Evolutionary conservation across 2,797 vertebrate species (phyloP).

Genomic region (Melanotaenia boesemani): DNA sequence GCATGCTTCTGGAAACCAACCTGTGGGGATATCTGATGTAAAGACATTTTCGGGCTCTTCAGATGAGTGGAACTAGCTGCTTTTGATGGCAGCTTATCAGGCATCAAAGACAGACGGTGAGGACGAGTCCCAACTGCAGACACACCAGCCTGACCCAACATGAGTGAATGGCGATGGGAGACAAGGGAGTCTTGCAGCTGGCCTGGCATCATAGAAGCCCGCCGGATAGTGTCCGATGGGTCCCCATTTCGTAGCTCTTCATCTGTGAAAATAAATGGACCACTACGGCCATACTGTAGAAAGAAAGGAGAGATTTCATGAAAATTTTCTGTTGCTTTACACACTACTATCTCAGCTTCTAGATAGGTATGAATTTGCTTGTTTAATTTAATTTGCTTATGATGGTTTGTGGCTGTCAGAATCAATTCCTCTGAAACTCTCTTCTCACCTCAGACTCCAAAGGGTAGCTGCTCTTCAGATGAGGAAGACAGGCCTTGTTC

Average conservation of each 20-base stretch:
- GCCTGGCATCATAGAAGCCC: slow-evolving; percentile 86
- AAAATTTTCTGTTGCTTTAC: neutral
- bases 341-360: neutral
- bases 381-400: neutral
- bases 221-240: slow-evolving; percentile 89
- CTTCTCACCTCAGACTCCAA: slow-evolving; percentile 88
- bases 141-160: slow-evolving; percentile 71
- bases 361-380: too few species aligned
- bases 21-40: slow-evolving; percentile 85
- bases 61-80: slow-evolving; percentile 25
- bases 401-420: neutral
- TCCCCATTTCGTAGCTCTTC: slow-evolving; percentile 92
- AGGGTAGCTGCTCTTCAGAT: slow-evolving; percentile 95
- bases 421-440: neutral
- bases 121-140: slow-evolving; percentile 32
- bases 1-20: slow-evolving; percentile 68
- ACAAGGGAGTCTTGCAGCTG: slow-evolving; percentile 81
- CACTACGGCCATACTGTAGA: slow-evolving; percentile 57
- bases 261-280: slow-evolving; percentile 82
- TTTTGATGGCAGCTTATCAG: slow-evolving; percentile 56
- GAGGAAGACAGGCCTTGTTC: slow-evolving; percentile 89
- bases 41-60: slow-evolving; percentile 72
- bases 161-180: slow-evolving; percentile 77
- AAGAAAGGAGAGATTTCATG: neutral
- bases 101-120: slow-evolving; percentile 70